phyloP scores from a whole-genome alignment of 2,113 vertebrate genomes.

The Trichomycterus rosablanca region DNA sequence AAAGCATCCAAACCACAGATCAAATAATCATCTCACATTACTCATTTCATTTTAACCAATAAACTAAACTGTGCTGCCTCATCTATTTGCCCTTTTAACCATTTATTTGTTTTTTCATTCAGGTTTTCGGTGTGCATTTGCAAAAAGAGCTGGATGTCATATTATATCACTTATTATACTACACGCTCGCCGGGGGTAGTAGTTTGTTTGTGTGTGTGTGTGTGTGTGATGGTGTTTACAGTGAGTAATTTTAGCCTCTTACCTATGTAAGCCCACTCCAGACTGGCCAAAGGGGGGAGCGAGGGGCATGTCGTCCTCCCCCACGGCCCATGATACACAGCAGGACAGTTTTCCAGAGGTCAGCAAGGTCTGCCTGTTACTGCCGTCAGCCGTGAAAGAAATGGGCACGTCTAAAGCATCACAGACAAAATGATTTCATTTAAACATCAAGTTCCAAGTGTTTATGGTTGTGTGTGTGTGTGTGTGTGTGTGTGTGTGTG shows the following conservation, averaged over 20 bases:
- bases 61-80: too few relatives aligned
- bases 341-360: constrained; percentile 91
- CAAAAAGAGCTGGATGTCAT: too few relatives aligned
- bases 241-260: constrained; percentile 38
- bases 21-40: too few relatives aligned
- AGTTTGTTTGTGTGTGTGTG: too few relatives aligned
- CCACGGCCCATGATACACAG: constrained; percentile 84
- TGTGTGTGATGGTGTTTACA: background rate
- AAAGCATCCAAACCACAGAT: too few relatives aligned
- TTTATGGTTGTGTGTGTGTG: background rate
- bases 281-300: constrained; percentile 77
- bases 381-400: constrained; percentile 87
- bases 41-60: too few relatives aligned
- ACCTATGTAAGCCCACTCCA: constrained; percentile 73
- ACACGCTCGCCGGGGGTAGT: too few relatives aligned
- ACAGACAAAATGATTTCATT: background rate
- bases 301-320: constrained; percentile 79
- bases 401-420: constrained; percentile 77
- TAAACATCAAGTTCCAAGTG: background rate
- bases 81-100: too few relatives aligned
- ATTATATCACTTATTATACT: too few relatives aligned
- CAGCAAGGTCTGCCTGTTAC: constrained; percentile 79
- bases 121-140: too few relatives aligned
- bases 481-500: constrained; percentile 1
- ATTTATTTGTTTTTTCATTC: too few relatives aligned